Percentiles rank a stretch among this genome's conserved stretches.
Evolutionary conservation across 30 jellyfish, hydroid and myxozoan genomes (phyloP).

Genomic region (Mastigias papua): DNA sequence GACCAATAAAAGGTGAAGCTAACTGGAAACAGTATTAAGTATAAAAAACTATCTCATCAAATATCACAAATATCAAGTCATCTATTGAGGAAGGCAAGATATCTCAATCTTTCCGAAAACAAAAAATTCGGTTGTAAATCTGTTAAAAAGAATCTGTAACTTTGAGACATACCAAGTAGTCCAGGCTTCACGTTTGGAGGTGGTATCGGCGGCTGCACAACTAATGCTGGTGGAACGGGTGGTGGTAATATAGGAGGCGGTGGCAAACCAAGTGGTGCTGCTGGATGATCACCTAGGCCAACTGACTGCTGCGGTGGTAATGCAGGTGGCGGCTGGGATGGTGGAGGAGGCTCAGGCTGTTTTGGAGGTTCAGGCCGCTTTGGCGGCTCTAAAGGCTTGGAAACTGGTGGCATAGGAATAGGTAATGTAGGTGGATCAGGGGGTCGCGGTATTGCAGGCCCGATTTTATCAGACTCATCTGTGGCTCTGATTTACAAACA

Average conservation of each 20-base stretch:
- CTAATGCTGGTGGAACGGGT: slow-evolving; percentile 66
- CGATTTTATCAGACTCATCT: slow-evolving; percentile 88
- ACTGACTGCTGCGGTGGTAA: slow-evolving; percentile 61
- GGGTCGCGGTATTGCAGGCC: slow-evolving; percentile 84
- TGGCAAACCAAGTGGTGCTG: slow-evolving; percentile 39
- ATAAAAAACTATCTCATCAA: too few relatives aligned
- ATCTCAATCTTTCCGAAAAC: not conserved
- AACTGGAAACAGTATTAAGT: too few relatives aligned
- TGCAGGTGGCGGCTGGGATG: slow-evolving; percentile 72
- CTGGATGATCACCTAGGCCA: slow-evolving; percentile 26
- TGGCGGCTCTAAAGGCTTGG: slow-evolving; percentile 55
- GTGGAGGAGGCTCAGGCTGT: slow-evolving; percentile 68
- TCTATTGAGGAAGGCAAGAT: not conserved
- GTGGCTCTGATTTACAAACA: slow-evolving; percentile 83
- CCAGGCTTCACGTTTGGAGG: slow-evolving; percentile 78
- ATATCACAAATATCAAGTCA: too few relatives aligned
- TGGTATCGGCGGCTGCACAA: slow-evolving; percentile 80
- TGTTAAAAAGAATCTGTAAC: too few relatives aligned
- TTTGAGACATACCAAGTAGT: slow-evolving; percentile 56
- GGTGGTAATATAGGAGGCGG: slow-evolving; percentile 72
- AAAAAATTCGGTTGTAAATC: too few relatives aligned
- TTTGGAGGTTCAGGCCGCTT: slow-evolving; percentile 59
- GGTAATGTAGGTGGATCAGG: slow-evolving; percentile 41
- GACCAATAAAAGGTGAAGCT: too few relatives aligned
- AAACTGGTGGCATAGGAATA: slow-evolving; percentile 59